Evolutionary conservation across 1,140 invertebrate genomes (phyloP).

Genomic region (Pseudomyrmex flavicornis): DNA sequence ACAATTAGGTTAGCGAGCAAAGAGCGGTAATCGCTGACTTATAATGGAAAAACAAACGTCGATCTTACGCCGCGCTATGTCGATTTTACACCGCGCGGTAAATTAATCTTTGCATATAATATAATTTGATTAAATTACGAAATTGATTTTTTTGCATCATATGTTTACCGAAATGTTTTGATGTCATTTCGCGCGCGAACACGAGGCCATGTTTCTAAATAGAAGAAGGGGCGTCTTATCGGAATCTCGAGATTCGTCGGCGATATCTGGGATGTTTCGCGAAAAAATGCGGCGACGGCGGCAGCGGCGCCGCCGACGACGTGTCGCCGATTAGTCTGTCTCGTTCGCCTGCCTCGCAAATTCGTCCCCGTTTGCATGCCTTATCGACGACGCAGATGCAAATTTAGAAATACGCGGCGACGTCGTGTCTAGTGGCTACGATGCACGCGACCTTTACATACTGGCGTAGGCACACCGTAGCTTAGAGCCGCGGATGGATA

Average conservation of each 20-base stretch:
- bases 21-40: constrained; percentile 9
- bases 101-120: neutral
- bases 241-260: neutral
- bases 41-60: neutral
- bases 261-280: neutral
- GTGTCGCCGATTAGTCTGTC: constrained; percentile 66
- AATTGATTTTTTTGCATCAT: neutral
- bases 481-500: constrained; percentile 35
- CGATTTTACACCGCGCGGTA: neutral
- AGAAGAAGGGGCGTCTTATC: neutral
- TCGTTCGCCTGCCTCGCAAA: constrained; percentile 28
- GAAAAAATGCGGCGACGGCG: constrained; percentile 40
- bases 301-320: constrained; percentile 12
- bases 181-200: neutral
- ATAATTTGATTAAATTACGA: too few species aligned
- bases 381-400: constrained; percentile 68
- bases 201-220: neutral
- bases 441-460: constrained; percentile 67
- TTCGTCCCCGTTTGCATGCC: constrained; percentile 63
- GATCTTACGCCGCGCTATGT: neutral
- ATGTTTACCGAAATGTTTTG: neutral
- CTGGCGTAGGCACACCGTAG: constrained; percentile 18
- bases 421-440: constrained; percentile 67
- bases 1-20: neutral
- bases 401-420: constrained; percentile 72